phyloP scores from a whole-genome alignment of 2,113 vertebrate genomes.

The Hiodon alosoides region DNA sequence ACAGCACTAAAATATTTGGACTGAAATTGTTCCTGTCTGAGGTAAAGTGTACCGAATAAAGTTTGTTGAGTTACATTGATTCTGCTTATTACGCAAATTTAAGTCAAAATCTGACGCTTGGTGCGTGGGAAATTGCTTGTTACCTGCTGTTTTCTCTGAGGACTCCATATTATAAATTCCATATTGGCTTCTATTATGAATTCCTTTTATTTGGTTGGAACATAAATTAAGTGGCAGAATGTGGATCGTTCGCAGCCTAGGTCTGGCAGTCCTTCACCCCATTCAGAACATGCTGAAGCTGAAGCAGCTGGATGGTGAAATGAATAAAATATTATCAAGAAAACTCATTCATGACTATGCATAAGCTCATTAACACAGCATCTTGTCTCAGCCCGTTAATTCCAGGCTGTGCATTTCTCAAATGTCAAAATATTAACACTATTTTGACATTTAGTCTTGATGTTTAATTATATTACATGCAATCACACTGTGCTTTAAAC shows the following conservation, averaged over 20 bases:
- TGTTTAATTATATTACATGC: not conserved
- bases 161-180: not conserved
- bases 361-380: conserved; percentile 5
- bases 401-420: not conserved
- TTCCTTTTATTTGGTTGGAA: not conserved
- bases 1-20: no score
- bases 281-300: not conserved
- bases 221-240: conserved; percentile 1
- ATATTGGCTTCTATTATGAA: not conserved
- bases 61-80: no score
- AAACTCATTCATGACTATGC: conserved; percentile 12
- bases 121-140: not conserved
- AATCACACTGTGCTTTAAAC: not conserved
- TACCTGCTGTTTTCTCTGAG: not conserved
- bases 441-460: not conserved
- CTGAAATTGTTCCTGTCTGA: no score
- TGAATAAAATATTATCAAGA: not conserved
- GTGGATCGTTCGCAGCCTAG: not conserved
- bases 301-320: conserved; percentile 2
- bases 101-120: not conserved
- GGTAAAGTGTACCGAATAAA: no score
- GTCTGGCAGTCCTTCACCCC: not conserved
- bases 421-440: not conserved
- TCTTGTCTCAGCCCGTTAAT: not conserved
- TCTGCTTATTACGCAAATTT: not conserved